These are phyloP conservation scores for Fukomys damarensis DNA, from an alignment of 2,113 vertebrate species.

Conservation along the genomic window DNA sequence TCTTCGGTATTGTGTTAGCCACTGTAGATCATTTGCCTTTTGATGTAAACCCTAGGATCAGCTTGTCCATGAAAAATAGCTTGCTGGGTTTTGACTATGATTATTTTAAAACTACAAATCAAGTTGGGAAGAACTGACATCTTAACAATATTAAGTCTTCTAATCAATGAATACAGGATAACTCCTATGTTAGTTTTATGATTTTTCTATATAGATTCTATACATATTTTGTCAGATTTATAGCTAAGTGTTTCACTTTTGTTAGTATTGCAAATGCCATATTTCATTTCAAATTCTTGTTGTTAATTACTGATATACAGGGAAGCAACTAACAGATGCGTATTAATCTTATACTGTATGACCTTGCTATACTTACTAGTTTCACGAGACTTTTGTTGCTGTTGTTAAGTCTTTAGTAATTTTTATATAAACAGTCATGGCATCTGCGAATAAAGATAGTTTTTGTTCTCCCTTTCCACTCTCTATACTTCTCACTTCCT, in stretches of 20 bases:
- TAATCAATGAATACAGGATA: neutral
- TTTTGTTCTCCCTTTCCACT: slow-evolving; percentile 2
- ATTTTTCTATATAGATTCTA: neutral
- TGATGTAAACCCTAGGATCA: neutral
- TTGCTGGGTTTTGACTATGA: neutral
- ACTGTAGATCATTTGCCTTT: slow-evolving; percentile 33
- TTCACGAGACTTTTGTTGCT: neutral
- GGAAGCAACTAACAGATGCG: neutral
- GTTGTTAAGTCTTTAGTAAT: neutral
- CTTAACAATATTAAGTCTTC: slow-evolving; percentile 34
- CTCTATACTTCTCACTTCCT: neutral
- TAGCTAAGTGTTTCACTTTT: neutral
- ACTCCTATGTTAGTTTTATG: neutral
- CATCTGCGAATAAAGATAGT: neutral
- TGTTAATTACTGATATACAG: neutral
- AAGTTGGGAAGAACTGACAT: neutral
- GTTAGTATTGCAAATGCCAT: neutral
- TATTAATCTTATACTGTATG: neutral
- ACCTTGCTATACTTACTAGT: neutral
- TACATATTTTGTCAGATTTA: slow-evolving; percentile 22
- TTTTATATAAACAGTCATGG: neutral
- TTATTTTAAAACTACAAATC: slow-evolving; percentile 25
- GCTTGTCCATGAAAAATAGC: neutral
- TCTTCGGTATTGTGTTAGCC: neutral
- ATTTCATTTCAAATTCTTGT: slow-evolving; percentile 21